These are phyloP conservation scores for Altica lythri DNA, from an alignment of 2,888 invertebrate genomes.

Conservation along the genomic window DNA sequence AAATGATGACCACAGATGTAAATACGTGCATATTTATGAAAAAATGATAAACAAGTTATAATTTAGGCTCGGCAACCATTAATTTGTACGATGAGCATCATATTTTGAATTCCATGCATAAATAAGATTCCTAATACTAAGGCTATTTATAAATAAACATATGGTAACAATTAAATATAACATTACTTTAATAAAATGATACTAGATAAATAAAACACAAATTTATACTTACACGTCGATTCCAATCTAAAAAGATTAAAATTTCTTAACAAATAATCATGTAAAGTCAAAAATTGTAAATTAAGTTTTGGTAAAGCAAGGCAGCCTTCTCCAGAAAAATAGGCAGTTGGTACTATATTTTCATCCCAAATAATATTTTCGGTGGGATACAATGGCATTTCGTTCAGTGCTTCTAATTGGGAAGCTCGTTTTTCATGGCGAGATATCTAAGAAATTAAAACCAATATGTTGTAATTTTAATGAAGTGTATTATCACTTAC, in stretches of 20 bases:
- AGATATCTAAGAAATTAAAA: conserved; percentile 63
- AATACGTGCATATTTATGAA: no score
- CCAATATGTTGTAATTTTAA: conserved; percentile 1
- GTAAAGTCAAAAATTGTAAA: conserved; percentile 95
- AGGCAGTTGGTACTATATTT: conserved; percentile 96
- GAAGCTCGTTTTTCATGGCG: conserved; percentile 88
- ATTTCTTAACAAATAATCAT: conserved; percentile 96
- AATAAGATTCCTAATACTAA: neutral
- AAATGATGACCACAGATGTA: no score
- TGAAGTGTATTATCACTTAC: conserved; percentile 59
- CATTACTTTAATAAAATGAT: no score
- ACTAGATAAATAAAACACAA: no score
- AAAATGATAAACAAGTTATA: no score
- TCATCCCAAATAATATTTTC: conserved; percentile 99
- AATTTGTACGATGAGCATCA: no score
- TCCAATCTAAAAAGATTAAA: conserved; percentile 97
- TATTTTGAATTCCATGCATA: neutral
- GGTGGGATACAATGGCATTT: conserved; percentile 98
- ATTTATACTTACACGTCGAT: conserved; percentile 84
- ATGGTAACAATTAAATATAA: no score
- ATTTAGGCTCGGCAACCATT: no score
- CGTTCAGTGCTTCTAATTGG: conserved; percentile 92
- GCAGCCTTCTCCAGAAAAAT: conserved; percentile 94
- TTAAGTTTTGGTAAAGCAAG: conserved; percentile 96
- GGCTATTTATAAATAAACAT: no score